Conservation (phyloP, 2,113 vertebrate genomes). For the Podocnemis expansa region DNA sequence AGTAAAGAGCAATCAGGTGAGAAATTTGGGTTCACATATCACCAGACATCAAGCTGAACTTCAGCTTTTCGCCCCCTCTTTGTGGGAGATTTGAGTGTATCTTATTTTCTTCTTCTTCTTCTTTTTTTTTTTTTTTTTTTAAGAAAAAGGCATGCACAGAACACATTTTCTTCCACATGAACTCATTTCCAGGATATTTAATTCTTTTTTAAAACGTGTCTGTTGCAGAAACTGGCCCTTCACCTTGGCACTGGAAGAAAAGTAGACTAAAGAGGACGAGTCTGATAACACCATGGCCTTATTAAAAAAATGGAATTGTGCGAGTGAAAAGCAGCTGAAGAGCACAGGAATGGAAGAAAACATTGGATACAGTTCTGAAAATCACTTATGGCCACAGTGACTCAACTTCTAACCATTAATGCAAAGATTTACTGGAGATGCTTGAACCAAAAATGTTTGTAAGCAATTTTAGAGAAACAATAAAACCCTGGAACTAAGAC, state of each 20-base stretch:
- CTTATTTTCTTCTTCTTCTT: no score
- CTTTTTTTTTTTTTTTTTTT: no score
- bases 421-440: neutral
- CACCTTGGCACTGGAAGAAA: neutral
- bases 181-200: neutral
- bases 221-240: neutral
- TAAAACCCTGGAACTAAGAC: neutral
- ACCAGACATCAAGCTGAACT: constrained; percentile 55
- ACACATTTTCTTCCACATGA: neutral
- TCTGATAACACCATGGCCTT: neutral
- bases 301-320: fast-evolving
- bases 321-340: neutral
- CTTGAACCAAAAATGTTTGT: neutral
- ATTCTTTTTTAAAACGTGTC: fast-evolving
- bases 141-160: neutral
- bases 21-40: constrained; percentile 64
- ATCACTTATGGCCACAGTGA: neutral
- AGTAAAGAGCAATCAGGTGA: constrained; percentile 68
- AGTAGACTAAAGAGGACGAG: neutral
- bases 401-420: neutral
- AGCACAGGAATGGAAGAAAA: neutral
- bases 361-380: neutral
- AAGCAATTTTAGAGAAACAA: neutral
- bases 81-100: neutral
- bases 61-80: neutral